These are phyloP conservation scores for Pollimyrus isidori DNA, from an alignment of 2,113 vertebrate genomes.

Conservation along the genomic window DNA sequence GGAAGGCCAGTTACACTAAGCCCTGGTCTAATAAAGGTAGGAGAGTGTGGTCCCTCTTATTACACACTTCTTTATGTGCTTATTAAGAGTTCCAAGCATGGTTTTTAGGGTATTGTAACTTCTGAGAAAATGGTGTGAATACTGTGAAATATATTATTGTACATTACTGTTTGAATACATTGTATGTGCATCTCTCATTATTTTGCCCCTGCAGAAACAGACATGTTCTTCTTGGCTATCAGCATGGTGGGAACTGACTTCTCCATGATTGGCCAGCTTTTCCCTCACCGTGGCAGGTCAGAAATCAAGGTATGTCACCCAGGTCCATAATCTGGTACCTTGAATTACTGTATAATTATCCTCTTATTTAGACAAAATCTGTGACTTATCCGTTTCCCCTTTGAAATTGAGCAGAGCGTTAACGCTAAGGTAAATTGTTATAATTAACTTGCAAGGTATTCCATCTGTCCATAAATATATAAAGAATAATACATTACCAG, in stretches of 20 bases:
- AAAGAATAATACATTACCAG: background rate
- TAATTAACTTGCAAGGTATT: background rate
- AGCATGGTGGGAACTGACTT: constrained; percentile 99
- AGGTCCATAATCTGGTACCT: background rate
- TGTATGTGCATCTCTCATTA: background rate
- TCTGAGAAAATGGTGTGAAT: background rate
- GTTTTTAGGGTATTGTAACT: background rate
- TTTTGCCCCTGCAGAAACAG: constrained; percentile 73
- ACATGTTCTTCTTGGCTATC: constrained; percentile 97
- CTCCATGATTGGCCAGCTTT: constrained; percentile 90
- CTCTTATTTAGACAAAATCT: background rate
- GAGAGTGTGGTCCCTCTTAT: background rate
- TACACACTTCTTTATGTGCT: background rate
- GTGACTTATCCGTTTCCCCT: background rate
- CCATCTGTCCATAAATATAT: background rate
- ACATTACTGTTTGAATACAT: background rate
- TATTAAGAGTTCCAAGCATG: background rate
- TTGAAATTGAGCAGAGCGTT: background rate
- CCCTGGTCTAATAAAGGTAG: constrained; percentile 89
- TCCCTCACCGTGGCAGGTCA: constrained; percentile 83
- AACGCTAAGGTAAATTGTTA: background rate
- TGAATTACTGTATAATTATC: background rate
- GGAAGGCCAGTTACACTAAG: constrained; percentile 77
- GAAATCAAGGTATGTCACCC: constrained; percentile 82
- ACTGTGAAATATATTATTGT: background rate